These are phyloP conservation scores for Bambusicola thoracicus DNA, from an alignment of 2,113 vertebrate genomes.

Conservation along the genomic window DNA sequence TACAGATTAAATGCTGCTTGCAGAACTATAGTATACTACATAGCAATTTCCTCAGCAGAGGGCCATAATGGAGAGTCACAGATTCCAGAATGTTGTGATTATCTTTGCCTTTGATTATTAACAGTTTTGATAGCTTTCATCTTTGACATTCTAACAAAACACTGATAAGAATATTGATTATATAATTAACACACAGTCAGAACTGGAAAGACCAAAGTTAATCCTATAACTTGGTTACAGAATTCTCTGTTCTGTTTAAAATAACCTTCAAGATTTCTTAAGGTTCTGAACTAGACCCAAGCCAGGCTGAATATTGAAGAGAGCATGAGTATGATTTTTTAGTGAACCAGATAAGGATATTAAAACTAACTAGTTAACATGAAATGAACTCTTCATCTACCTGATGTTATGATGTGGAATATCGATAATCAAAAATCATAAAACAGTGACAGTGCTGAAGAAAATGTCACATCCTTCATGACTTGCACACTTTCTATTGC, in stretches of 20 bases:
- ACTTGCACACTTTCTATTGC: background rate
- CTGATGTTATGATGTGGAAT: too few species aligned
- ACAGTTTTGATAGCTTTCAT: constrained; percentile 9
- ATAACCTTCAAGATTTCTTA: background rate
- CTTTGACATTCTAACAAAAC: background rate
- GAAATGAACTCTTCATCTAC: background rate
- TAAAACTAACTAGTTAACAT: background rate
- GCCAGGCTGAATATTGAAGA: background rate
- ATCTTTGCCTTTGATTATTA: background rate
- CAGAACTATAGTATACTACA: background rate
- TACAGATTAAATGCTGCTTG: background rate
- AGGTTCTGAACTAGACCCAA: background rate
- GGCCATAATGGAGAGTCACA: background rate
- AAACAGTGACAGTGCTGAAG: background rate
- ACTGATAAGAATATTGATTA: background rate
- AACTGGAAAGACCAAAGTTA: background rate
- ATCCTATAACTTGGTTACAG: background rate
- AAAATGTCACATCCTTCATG: background rate
- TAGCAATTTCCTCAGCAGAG: background rate
- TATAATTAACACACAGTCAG: background rate
- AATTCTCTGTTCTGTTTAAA: background rate
- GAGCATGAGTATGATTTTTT: background rate
- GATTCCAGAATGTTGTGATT: background rate
- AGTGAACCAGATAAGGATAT: background rate
- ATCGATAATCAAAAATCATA: too few species aligned